Conservation (phyloP, 2,113 vertebrate species). For the Polypterus senegalus region DNA sequence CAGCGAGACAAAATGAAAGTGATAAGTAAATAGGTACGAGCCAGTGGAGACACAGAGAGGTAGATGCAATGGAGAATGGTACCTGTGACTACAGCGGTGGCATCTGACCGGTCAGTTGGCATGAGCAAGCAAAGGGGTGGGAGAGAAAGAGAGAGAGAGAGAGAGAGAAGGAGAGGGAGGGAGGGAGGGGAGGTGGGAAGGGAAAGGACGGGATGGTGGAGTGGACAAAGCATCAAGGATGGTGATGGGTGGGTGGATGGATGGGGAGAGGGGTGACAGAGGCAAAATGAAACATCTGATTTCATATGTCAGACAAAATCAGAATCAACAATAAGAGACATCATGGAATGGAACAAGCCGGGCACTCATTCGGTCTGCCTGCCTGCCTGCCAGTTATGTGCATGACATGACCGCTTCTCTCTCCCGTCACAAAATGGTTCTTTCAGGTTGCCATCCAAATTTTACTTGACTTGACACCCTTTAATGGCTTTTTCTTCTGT, state of each 20-base stretch:
- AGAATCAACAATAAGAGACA: not conserved
- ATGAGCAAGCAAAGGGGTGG: not conserved
- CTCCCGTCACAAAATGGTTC: not conserved
- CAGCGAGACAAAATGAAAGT: not conserved
- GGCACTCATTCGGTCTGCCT: too few relatives aligned
- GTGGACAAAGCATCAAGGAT: too few relatives aligned
- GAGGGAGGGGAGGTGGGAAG: not conserved
- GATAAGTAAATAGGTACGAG: slow-evolving; percentile 6
- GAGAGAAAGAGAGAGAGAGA: slow-evolving; percentile 1
- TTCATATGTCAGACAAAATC: not conserved
- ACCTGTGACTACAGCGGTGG: not conserved
- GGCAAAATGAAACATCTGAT: not conserved
- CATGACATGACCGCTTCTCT: not conserved
- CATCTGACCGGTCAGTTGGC: not conserved
- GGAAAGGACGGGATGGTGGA: too few relatives aligned
- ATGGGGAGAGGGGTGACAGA: too few relatives aligned
- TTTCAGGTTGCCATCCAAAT: not conserved
- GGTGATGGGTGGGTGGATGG: too few relatives aligned
- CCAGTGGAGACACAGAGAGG: slow-evolving; percentile 21
- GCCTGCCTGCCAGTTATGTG: too few relatives aligned
- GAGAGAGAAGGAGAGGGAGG: slow-evolving; percentile 5
- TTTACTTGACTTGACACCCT: too few relatives aligned
- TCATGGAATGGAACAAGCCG: not conserved
- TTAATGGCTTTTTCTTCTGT: too few relatives aligned
- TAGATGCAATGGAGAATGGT: slow-evolving; percentile 9